A percentile compares a stretch with the other conserved stretches of the same genome.
Conservation (phyloP, 37 sponge, comb jelly and placozoan genomes). For the Dysidea cf. avara region DNA sequence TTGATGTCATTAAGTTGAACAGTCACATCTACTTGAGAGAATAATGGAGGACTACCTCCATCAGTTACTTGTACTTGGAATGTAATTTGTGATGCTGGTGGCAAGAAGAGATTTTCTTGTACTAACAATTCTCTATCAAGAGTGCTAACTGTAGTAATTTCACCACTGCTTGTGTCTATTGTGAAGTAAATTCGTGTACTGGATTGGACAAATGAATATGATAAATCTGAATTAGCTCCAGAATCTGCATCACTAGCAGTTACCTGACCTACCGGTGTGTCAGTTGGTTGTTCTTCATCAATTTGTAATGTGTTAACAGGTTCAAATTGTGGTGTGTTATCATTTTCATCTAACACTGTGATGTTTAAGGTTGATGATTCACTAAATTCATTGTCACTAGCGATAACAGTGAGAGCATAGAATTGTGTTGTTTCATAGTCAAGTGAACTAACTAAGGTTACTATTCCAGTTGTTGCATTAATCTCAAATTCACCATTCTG, state of each 20-base stretch:
- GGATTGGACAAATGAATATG: slow-evolving; percentile 10
- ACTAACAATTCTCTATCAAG: slow-evolving; percentile 49
- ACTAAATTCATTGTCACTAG: background rate
- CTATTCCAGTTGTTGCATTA: slow-evolving; percentile 34
- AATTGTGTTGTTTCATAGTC: slow-evolving; percentile 42
- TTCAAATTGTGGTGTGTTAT: background rate
- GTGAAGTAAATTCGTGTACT: slow-evolving; percentile 12
- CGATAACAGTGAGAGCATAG: slow-evolving; percentile 26
- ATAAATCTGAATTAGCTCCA: slow-evolving; percentile 15
- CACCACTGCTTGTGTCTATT: slow-evolving; percentile 40
- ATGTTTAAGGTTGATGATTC: background rate
- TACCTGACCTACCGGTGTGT: background rate
- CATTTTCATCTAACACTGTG: slow-evolving; percentile 6
- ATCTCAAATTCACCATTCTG: slow-evolving; percentile 51
- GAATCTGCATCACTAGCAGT: slow-evolving; percentile 25
- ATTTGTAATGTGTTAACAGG: slow-evolving; percentile 1
- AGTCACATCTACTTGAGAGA: background rate
- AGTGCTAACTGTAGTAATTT: slow-evolving; percentile 10
- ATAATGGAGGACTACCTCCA: background rate
- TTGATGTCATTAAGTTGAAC: slow-evolving; percentile 18
- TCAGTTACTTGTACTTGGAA: background rate
- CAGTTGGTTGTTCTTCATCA: background rate
- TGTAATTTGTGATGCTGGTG: background rate
- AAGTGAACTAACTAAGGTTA: slow-evolving; percentile 40
- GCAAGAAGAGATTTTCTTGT: too few relatives aligned